A percentile compares a stretch with the other conserved stretches of the same genome.
phyloP scores from a whole-genome alignment of 2,113 vertebrate genomes.

The Boleophthalmus pectinirostris region DNA sequence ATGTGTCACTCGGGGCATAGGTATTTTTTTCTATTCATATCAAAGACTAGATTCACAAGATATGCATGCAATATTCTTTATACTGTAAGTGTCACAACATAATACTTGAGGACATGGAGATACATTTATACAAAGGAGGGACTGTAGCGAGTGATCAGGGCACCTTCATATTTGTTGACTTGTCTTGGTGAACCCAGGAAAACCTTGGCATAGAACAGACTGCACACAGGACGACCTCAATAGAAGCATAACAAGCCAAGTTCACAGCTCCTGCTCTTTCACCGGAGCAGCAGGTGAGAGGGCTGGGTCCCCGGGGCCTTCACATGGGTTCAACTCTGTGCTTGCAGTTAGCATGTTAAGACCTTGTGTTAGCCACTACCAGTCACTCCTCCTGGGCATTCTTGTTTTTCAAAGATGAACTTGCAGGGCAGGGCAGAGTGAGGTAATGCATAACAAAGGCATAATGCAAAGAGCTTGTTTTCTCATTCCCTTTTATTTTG shows the following conservation, averaged over 20 bases:
- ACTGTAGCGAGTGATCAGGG: not conserved
- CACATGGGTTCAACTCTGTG: not conserved
- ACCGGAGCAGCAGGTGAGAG: not conserved
- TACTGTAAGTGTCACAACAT: not conserved
- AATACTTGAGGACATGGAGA: not conserved
- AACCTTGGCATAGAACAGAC: not conserved
- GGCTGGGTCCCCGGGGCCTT: not conserved
- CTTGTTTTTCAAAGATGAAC: constrained; percentile 1
- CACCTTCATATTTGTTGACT: not conserved
- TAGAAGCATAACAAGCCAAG: constrained; percentile 3
- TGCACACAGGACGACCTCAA: not conserved
- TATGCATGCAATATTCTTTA: no score
- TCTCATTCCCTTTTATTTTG: not conserved
- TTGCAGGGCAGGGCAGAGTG: not conserved
- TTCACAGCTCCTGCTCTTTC: constrained; percentile 2
- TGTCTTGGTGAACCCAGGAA: not conserved
- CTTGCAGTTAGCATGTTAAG: not conserved
- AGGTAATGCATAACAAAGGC: not conserved
- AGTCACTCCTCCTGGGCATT: constrained; percentile 5
- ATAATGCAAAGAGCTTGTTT: not conserved
- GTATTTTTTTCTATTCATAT: not conserved
- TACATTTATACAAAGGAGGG: not conserved
- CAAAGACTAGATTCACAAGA: not conserved
- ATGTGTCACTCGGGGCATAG: not conserved
- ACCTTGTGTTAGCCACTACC: not conserved